Evolutionary conservation across 2,797 vertebrate species (phyloP).

Genomic region (Neoniphon sammara): DNA sequence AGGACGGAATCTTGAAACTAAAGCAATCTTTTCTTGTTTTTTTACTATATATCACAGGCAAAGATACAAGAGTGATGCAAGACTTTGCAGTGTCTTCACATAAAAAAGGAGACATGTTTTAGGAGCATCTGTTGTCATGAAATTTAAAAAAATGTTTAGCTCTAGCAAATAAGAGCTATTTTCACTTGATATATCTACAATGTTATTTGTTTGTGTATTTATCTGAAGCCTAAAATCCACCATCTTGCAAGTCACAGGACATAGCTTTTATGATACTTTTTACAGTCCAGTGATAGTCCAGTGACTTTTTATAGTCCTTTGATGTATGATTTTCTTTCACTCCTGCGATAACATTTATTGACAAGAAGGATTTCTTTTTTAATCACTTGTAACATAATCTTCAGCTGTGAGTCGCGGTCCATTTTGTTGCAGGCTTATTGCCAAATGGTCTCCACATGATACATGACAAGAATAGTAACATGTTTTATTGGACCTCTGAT

Average conservation of each 20-base stretch:
- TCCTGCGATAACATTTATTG: background rate
- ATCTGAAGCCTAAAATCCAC: background rate
- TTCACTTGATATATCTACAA: background rate
- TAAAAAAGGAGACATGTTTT: background rate
- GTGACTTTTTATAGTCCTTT: background rate
- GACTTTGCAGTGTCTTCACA: background rate
- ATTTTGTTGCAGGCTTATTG: background rate
- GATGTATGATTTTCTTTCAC: background rate
- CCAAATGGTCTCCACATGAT: background rate
- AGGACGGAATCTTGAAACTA: no score
- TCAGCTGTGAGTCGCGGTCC: background rate
- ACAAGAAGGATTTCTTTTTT: background rate
- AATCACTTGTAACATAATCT: background rate
- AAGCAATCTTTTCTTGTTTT: no score
- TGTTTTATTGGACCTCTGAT: no score
- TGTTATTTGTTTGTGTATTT: slow-evolving; percentile 14
- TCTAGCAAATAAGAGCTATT: background rate
- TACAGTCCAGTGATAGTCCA: slow-evolving; percentile 4
- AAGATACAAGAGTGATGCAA: background rate
- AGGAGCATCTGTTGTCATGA: slow-evolving; percentile 1
- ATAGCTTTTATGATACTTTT: background rate
- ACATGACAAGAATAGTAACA: slow-evolving; percentile 21
- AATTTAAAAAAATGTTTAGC: slow-evolving; percentile 16
- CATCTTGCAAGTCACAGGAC: background rate
- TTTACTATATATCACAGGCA: background rate